Conservation (phyloP, 2,888 invertebrate genomes). For the Melieria omissa region DNA sequence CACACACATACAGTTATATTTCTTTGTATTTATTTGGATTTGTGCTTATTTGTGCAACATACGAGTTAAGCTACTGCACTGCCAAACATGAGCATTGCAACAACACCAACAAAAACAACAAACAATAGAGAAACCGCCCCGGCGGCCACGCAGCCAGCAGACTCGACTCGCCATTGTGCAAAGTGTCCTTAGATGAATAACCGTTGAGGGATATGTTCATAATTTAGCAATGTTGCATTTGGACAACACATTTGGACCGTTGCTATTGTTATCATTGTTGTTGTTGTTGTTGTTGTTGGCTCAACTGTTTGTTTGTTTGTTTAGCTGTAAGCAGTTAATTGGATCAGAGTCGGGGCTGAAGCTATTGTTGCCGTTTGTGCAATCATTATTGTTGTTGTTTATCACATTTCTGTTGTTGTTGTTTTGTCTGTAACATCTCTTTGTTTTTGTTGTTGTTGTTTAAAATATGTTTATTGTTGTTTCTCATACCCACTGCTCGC, state of each 20-base stretch:
- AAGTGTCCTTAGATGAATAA: too few relatives aligned
- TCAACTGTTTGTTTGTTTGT: conserved; percentile 51
- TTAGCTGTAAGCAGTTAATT: conserved; percentile 57
- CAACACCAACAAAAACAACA: too few relatives aligned
- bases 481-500: too few relatives aligned
- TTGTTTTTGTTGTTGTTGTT: too few relatives aligned
- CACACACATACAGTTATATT: neutral
- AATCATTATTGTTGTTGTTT: too few relatives aligned
- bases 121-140: neutral
- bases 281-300: conserved; percentile 43
- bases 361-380: too few relatives aligned
- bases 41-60: neutral
- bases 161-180: too few relatives aligned
- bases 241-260: neutral
- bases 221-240: conserved; percentile 21
- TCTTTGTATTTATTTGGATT: conserved; percentile 10
- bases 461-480: too few relatives aligned
- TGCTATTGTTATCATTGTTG: neutral
- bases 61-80: neutral
- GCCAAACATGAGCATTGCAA: neutral
- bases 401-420: too few relatives aligned
- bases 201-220: neutral
- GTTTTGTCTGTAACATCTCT: too few relatives aligned
- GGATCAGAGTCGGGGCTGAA: conserved; percentile 48
- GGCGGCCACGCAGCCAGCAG: conserved; percentile 9